These are phyloP conservation scores for Pocillopora damicornis DNA, from an alignment of 64 coral and sea anemone species.

Conservation along the genomic window DNA sequence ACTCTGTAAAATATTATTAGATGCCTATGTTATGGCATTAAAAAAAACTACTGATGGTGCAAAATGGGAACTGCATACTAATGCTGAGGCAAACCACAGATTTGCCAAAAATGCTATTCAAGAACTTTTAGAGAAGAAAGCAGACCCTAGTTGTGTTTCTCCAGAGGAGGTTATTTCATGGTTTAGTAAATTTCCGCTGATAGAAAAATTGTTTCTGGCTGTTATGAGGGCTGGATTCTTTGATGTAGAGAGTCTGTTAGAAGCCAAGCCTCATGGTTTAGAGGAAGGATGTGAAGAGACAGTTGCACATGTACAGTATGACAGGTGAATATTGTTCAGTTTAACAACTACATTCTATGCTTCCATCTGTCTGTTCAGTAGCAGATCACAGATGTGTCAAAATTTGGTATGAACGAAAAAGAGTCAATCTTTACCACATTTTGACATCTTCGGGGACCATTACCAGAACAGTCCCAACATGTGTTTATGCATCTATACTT, in stretches of 20 bases:
- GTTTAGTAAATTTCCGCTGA: slow-evolving; percentile 65
- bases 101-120: slow-evolving; percentile 72
- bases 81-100: slow-evolving; percentile 46
- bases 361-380: no score
- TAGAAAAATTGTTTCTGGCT: slow-evolving; percentile 78
- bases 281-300: slow-evolving; percentile 86
- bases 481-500: no score
- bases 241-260: slow-evolving; percentile 63
- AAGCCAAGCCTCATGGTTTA: slow-evolving; percentile 79
- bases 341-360: no score
- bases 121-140: slow-evolving; percentile 51
- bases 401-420: no score
- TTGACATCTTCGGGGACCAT: no score
- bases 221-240: slow-evolving; percentile 70
- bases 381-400: no score
- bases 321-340: slow-evolving; percentile 44
- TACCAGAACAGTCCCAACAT: no score
- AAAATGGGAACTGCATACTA: slow-evolving; percentile 67
- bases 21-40: slow-evolving; percentile 72
- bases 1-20: slow-evolving; percentile 47
- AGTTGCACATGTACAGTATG: slow-evolving; percentile 79
- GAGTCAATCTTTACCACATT: no score
- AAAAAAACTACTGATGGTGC: slow-evolving; percentile 59
- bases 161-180: slow-evolving; percentile 67
- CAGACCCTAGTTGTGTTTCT: slow-evolving; percentile 53